phyloP scores from a whole-genome alignment of 2,113 vertebrate genomes.

The Microtus richardsoni region DNA sequence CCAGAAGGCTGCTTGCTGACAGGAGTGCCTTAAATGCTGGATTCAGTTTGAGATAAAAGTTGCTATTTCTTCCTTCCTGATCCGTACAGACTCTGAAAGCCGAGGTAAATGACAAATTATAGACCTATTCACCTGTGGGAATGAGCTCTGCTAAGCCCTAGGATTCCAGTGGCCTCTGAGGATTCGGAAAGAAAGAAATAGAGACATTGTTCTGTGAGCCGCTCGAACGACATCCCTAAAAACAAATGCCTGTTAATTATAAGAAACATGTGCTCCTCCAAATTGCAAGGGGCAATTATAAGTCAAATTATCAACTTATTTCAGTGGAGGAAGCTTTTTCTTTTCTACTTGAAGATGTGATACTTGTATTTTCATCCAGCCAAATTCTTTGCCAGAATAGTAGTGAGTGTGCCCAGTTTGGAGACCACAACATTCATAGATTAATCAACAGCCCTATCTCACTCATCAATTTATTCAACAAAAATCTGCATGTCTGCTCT shows the following conservation, averaged over 20 bases:
- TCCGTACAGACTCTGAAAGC: conserved; percentile 16
- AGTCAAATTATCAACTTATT: conserved; percentile 59
- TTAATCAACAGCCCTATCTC: background rate
- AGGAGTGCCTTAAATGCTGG: background rate
- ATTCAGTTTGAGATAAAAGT: conserved; percentile 2
- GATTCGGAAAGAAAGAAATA: conserved; percentile 26
- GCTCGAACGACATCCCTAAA: conserved; percentile 49
- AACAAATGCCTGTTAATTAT: conserved; percentile 64
- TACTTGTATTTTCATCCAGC: conserved; percentile 30
- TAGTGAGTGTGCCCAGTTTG: background rate
- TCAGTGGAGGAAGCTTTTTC: conserved; percentile 50
- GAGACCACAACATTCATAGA: background rate
- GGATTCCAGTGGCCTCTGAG: background rate
- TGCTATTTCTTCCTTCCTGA: background rate
- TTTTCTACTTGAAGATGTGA: conserved; percentile 33
- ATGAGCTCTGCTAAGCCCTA: background rate
- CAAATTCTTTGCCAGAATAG: background rate
- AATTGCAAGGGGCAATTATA: conserved; percentile 39
- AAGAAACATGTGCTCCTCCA: conserved; percentile 63
- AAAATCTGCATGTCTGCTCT: background rate
- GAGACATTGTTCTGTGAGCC: background rate
- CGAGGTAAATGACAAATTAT: background rate
- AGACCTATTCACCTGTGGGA: background rate
- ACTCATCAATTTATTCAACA: background rate
- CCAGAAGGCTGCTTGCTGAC: background rate